These are phyloP conservation scores for Callyntrura guangdongensis DNA, from an alignment of 2,888 invertebrate species.

Conservation along the genomic window DNA sequence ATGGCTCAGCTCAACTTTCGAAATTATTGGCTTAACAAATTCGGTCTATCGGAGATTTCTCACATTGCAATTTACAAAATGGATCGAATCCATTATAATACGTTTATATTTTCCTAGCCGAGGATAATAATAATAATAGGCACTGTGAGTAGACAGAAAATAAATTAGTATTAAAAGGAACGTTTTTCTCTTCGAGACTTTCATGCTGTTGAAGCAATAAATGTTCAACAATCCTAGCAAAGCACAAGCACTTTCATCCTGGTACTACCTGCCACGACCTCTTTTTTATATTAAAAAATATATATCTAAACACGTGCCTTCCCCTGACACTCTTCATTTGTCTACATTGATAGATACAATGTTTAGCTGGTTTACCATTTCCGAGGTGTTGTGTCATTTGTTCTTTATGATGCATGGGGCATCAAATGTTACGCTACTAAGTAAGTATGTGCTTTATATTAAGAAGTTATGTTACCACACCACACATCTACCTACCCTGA, in stretches of 20 bases:
- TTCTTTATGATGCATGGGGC: not conserved
- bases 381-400: not conserved
- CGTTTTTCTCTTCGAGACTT: not conserved
- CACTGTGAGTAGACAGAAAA: not conserved
- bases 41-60: too few relatives aligned
- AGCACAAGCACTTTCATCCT: not conserved
- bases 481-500: too few relatives aligned
- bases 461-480: too few relatives aligned
- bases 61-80: not conserved
- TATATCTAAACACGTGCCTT: slow-evolving; percentile 60
- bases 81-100: not conserved
- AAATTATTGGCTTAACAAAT: too few relatives aligned
- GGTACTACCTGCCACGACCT: slow-evolving; percentile 70
- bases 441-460: too few relatives aligned
- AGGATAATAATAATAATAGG: not conserved
- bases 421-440: not conserved
- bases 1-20: too few relatives aligned
- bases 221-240: not conserved
- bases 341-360: not conserved
- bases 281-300: not conserved
- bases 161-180: not conserved
- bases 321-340: not conserved
- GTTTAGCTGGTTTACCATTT: not conserved
- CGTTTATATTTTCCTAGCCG: not conserved
- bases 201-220: not conserved